A percentile compares a stretch with the other conserved stretches of the same genome.
These are phyloP conservation scores for pig (Sus scrofa) DNA, from an alignment of 2,113 vertebrate genomes.

Conservation along the genomic window T2T-Sscrofa CM000824.6:209276001-209276500, in stretches of 20 bases:
- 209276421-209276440: neutral
- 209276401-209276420: neutral
- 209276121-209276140: neutral
- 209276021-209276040: neutral
- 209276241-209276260: neutral
- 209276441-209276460: neutral
- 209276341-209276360: neutral
- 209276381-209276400: neutral
- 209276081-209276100: neutral
- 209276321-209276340: neutral
- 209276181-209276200: neutral
- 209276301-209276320: neutral
- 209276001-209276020: neutral
- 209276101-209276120: neutral
- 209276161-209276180: neutral
- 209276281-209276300: neutral
- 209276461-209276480: neutral
- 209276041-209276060: neutral
- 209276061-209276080: neutral
- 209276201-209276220: neutral
- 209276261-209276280: neutral
- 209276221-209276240: neutral
- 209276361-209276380: neutral
- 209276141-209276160: neutral
- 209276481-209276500: neutral